These are phyloP conservation scores for Drosophila tropicalis DNA, from an alignment of 1,140 invertebrate species.

Conservation along the genomic window DNA sequence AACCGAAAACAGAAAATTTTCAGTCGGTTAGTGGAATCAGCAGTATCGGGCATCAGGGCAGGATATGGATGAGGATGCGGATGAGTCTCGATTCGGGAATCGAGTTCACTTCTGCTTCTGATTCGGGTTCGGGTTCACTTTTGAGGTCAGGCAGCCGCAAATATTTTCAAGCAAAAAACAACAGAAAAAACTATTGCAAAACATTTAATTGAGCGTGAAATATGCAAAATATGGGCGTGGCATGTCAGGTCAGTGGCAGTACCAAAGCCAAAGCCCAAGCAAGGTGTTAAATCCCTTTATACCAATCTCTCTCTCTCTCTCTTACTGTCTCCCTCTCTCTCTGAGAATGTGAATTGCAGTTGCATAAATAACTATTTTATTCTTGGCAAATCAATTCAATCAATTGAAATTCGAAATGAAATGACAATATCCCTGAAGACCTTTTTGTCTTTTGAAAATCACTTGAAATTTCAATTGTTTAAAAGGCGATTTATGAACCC, in stretches of 20 bases:
- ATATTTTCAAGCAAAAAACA: constrained; percentile 48
- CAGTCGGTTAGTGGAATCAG: constrained; percentile 37
- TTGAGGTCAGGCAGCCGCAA: constrained; percentile 59
- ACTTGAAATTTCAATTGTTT: constrained; percentile 8
- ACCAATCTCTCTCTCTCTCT: neutral
- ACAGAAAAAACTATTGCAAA: constrained; percentile 13
- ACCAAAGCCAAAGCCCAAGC: neutral
- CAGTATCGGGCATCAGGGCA: constrained; percentile 33
- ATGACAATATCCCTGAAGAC: constrained; percentile 7
- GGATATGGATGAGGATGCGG: neutral
- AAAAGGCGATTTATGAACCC: constrained; percentile 1
- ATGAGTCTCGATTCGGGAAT: constrained; percentile 37
- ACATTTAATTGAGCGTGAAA: constrained; percentile 76
- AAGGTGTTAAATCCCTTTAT: constrained; percentile 4
- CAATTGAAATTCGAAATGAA: constrained; percentile 5
- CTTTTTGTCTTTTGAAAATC: constrained; percentile 12
- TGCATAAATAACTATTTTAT: constrained; percentile 4
- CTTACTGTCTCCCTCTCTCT: too few relatives aligned
- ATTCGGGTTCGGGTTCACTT: constrained; percentile 48
- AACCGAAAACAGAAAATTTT: constrained; percentile 33
- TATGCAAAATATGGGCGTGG: constrained; percentile 34
- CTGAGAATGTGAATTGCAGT: neutral
- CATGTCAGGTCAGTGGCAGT: neutral
- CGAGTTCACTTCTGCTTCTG: neutral
- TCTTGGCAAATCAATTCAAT: constrained; percentile 3